Evolutionary conservation across 2,888 invertebrate genomes (phyloP).

Genomic region (Spialia ferax): DNA sequence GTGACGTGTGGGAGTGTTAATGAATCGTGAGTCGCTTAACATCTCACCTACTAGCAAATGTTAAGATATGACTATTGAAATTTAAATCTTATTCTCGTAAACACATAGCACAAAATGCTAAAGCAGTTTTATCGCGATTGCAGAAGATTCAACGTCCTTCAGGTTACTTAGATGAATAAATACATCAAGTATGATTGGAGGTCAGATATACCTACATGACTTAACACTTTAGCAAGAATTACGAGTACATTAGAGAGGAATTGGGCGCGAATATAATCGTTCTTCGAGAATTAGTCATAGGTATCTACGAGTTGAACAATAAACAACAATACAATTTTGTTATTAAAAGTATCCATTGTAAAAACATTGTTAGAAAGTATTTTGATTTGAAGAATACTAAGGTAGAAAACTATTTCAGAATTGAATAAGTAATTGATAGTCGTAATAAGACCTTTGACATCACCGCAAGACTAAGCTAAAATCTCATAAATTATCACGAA

Average conservation of each 20-base stretch:
- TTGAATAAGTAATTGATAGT: background rate
- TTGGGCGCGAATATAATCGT: too few species aligned
- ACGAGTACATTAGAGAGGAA: too few species aligned
- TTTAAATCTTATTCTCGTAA: background rate
- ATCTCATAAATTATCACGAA: background rate
- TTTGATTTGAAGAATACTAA: too few species aligned
- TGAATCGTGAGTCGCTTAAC: constrained; percentile 11
- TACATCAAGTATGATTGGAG: background rate
- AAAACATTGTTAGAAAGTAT: too few species aligned
- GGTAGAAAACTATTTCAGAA: background rate
- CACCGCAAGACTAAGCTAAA: background rate
- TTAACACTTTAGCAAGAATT: too few species aligned
- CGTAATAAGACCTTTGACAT: background rate
- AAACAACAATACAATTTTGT: too few species aligned
- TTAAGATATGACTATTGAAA: background rate
- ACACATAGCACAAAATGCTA: background rate
- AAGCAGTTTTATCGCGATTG: background rate
- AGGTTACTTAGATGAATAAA: constrained; percentile 3
- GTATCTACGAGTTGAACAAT: too few species aligned
- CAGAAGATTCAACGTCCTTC: constrained; percentile 21
- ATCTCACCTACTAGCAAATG: constrained; percentile 5
- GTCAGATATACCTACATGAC: background rate
- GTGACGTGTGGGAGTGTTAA: constrained; percentile 21
- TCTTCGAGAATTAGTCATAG: too few species aligned
- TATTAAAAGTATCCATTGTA: too few species aligned